Evolutionary conservation across 1,140 invertebrate species (phyloP), one percentile per base, ranked within the genome.

Genomic region (Hypothenemus hampei): DNA sequence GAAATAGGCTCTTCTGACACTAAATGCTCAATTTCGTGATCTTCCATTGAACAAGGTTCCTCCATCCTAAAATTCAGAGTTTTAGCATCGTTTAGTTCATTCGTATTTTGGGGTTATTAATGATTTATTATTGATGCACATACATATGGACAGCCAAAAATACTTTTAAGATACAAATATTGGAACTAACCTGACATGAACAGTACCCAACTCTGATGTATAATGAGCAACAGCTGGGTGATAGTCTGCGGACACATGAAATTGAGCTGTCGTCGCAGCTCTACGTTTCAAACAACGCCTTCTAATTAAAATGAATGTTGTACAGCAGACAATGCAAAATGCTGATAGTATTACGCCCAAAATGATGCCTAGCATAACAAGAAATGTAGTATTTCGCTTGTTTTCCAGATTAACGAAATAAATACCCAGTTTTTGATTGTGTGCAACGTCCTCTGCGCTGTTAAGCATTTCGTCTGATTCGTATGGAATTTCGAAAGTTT

Each of bases 361-460:
- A 13, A 73, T 58, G 37, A 75, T 67, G 36, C 72, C 73, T 72
- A 19, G 18, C 10, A 39, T 15, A 13, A 8, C 26, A 13, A 8
- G 13, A 31, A 31, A 29, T n/a, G n/a, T 29, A 8, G 13, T 31
- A 11, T 11, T 8, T 13, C 26, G 13, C 13, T 31, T 10, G 19
- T 22, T 49, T 36, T 37, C 3, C 3, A 8, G 3, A 13, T 29
- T n/a, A 35, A 13, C 6, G 13, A 4, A 36, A 7, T 11, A 41
- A 51, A 66, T 63, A 75, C 76, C 76, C 48, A 77, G 59, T 66
- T 64, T 73, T 71, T 46, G 60, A 29, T 59, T 71, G 65, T 29
- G 62, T 39, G 4, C 66, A 37, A 45, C 70, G 62, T 59, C 69
- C 63, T 53, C 54, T 6, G 55, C 45, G 2, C 20, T 19, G 15